Evolutionary conservation across 2,888 invertebrate species (phyloP), one percentile per base, ranked within the genome.

Genomic region (Meteorus colon): DNA sequence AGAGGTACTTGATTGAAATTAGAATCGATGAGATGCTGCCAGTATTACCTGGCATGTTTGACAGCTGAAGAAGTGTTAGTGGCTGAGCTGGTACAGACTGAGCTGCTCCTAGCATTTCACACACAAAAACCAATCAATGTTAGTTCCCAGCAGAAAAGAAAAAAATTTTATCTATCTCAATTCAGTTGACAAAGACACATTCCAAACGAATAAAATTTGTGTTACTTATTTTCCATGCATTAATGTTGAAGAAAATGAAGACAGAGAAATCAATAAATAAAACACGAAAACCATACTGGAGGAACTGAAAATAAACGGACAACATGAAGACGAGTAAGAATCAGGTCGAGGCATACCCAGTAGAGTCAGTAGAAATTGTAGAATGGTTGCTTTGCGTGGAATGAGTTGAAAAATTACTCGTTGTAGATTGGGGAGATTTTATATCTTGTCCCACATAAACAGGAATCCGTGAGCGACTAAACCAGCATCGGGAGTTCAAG

Each of bases 381-480:
- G 89, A 89, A 83, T 89, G 86, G 86, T 88, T 89, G 87, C 89
- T 89, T 86, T 88, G 89, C 82, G 86, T 87, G 78, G 89, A 89
- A 83, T 87, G 88, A 85, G 87, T 88, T 77, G 89, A 89, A 84
- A 88, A 85, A 86, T 89, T 89, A 87, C 89, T 89, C 84, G 87
- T 89, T 79, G 89, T 89, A 71, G 92, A 92, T 75, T 92, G 91
- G 79, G 92, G 91, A 86, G 92, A 91, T 86, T 92, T 92, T 81
- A 92, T 92, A 82, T 92, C 92, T 84, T 90, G 87, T 83, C 94
- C 94, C 85, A 93, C 92, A 90, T 93, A 94, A 79, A 94, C 92
- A 81, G 94, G 95, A 88, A 94, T 95, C 91, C 94, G 93, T 87
- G 94, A 93, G 80, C 93, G 93, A 89, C 92, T 92, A 84, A 91